Evolutionary conservation across 2,797 vertebrate species (phyloP).

Genomic region (Tapera naevia): DNA sequence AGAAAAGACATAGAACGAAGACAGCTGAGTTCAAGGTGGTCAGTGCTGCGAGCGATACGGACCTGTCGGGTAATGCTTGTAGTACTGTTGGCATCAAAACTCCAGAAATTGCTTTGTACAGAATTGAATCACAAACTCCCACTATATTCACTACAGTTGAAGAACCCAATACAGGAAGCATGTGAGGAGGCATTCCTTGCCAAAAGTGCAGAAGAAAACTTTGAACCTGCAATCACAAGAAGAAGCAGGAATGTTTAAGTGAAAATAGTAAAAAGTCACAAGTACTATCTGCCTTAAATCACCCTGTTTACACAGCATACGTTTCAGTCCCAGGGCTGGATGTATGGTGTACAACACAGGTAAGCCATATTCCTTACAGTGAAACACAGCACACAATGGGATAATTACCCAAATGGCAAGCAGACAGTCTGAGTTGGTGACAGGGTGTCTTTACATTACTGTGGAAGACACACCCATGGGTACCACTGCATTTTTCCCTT

Average conservation of each 20-base stretch:
- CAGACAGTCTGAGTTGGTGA: background rate
- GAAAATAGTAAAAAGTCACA: background rate
- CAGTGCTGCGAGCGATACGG: constrained; percentile 18
- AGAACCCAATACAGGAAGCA: constrained; percentile 95
- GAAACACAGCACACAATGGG: rapidly evolving
- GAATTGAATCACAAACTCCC: constrained; percentile 97
- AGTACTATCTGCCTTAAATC: background rate
- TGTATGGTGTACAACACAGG: background rate
- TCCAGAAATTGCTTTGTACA: constrained; percentile 99
- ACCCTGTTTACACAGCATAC: background rate
- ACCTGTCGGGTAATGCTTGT: constrained; percentile 98
- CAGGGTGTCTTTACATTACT: background rate
- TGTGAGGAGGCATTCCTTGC: constrained; percentile 99
- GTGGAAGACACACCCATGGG: background rate
- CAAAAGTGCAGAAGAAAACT: constrained; percentile 99
- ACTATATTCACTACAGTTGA: constrained; percentile 97
- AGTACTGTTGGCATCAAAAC: constrained; percentile 98
- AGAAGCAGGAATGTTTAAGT: background rate
- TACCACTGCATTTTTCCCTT: background rate
- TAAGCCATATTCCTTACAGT: background rate
- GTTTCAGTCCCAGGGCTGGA: background rate
- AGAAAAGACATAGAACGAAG: background rate
- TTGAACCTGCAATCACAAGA: constrained; percentile 85
- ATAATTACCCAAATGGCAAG: background rate
- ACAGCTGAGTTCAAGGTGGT: background rate